These are phyloP conservation scores for Cherax quadricarinatus DNA, from an alignment of 1,140 invertebrate species.

Conservation along the genomic window DNA sequence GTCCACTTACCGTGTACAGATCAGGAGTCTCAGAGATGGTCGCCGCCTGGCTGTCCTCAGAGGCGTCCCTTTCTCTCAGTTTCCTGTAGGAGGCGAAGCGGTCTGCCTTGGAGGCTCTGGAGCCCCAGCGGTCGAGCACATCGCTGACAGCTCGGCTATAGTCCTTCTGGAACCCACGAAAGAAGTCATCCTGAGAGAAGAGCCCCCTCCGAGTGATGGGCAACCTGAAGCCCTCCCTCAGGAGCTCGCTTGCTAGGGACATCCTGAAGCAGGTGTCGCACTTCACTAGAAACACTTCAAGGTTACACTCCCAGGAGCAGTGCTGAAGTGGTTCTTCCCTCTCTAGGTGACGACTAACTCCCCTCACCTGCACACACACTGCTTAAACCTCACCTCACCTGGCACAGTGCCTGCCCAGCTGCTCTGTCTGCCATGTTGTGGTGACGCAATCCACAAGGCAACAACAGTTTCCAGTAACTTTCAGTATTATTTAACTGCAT, in stretches of 20 bases:
- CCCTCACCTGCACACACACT: background rate
- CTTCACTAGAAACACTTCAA: background rate
- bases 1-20: slow-evolving; percentile 39
- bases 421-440: background rate
- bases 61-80: slow-evolving; percentile 47
- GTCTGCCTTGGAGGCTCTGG: slow-evolving; percentile 39
- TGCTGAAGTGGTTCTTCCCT: too few species aligned
- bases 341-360: background rate
- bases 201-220: slow-evolving; percentile 52
- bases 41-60: slow-evolving; percentile 56
- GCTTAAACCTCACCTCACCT: background rate
- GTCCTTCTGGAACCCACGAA: slow-evolving; percentile 54
- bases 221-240: slow-evolving; percentile 38
- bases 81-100: slow-evolving; percentile 61
- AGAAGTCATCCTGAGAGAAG: slow-evolving; percentile 61
- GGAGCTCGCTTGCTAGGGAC: slow-evolving; percentile 28
- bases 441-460: background rate
- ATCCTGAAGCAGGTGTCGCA: slow-evolving; percentile 5
- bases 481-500: background rate
- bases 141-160: slow-evolving; percentile 50
- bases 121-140: slow-evolving; percentile 51
- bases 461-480: background rate
- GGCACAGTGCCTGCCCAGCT: background rate
- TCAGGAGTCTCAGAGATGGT: slow-evolving; percentile 53
- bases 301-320: too few species aligned